These are phyloP conservation scores for Onychostoma macrolepis DNA, from an alignment of 2,113 vertebrate species.

Conservation along the genomic window DNA sequence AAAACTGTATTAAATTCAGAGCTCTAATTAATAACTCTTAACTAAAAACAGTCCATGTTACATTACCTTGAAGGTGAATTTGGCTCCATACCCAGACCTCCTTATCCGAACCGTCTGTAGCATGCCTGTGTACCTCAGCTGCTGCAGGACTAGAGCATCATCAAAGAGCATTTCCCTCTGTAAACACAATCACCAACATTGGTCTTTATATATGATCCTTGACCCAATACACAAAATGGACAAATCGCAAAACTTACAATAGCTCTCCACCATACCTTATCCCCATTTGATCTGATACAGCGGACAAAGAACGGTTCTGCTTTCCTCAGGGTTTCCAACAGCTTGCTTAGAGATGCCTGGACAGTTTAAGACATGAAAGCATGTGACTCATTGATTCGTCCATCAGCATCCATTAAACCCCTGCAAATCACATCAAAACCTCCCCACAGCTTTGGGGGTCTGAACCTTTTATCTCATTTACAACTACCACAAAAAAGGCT, in stretches of 20 bases:
- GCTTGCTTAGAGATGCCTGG: slow-evolving; percentile 86
- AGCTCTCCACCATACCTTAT: slow-evolving; percentile 79
- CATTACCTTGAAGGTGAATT: slow-evolving; percentile 88
- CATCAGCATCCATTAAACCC: slow-evolving; percentile 51
- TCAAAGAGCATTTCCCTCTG: slow-evolving; percentile 92
- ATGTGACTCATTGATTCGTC: slow-evolving; percentile 39
- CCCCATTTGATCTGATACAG: slow-evolving; percentile 89
- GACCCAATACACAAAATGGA: neutral
- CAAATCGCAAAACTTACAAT: neutral
- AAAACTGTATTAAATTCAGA: neutral
- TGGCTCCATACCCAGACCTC: slow-evolving; percentile 89
- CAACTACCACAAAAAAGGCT: slow-evolving; percentile 13
- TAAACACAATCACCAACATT: slow-evolving; percentile 41
- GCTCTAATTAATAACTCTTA: neutral
- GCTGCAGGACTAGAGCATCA: slow-evolving; percentile 85
- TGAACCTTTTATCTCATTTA: slow-evolving; percentile 37
- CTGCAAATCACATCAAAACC: slow-evolving; percentile 13
- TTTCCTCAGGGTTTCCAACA: slow-evolving; percentile 83
- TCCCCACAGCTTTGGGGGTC: neutral
- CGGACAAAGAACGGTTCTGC: slow-evolving; percentile 93
- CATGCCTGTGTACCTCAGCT: slow-evolving; percentile 88
- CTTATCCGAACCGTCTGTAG: slow-evolving; percentile 87
- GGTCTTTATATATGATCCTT: neutral
- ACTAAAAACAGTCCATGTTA: too few species aligned
- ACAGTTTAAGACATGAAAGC: slow-evolving; percentile 45